Percentiles rank a stretch among this genome's conserved stretches.
phyloP scores from a whole-genome alignment of 2,797 vertebrate genomes.

The Rhinatrema bivittatum region DNA sequence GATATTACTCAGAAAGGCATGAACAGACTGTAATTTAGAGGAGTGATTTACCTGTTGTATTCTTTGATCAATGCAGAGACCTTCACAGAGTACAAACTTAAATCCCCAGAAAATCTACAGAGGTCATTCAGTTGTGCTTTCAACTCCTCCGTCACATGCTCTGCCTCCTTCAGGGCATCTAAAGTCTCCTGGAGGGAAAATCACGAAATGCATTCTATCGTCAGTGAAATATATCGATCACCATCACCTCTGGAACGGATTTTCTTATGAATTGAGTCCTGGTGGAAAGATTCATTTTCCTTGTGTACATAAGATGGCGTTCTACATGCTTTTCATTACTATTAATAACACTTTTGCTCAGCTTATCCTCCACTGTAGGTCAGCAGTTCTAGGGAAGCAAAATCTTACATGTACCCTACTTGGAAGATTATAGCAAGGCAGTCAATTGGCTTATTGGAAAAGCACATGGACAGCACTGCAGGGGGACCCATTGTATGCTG shows the following conservation, averaged over 20 bases:
- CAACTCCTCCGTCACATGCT: constrained; percentile 75
- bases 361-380: neutral
- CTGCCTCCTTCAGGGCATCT: constrained; percentile 76
- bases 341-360: too few species aligned
- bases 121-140: constrained; percentile 90
- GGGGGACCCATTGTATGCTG: too few species aligned
- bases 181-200: constrained; percentile 69
- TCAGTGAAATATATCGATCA: neutral
- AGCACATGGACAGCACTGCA: neutral
- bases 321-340: neutral
- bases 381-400: neutral
- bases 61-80: constrained; percentile 90
- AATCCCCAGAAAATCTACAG: constrained; percentile 87
- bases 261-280: too few species aligned
- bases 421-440: neutral
- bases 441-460: neutral
- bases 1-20: too few species aligned
- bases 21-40: too few species aligned
- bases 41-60: constrained; percentile 78
- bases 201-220: too few species aligned
- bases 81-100: constrained; percentile 76
- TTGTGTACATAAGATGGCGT: neutral
- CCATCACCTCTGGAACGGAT: neutral
- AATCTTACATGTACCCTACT: too few species aligned
- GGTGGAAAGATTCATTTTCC: neutral